phyloP scores from a whole-genome alignment of 2,888 invertebrate species.

The Temnothorax ravouxi region DNA sequence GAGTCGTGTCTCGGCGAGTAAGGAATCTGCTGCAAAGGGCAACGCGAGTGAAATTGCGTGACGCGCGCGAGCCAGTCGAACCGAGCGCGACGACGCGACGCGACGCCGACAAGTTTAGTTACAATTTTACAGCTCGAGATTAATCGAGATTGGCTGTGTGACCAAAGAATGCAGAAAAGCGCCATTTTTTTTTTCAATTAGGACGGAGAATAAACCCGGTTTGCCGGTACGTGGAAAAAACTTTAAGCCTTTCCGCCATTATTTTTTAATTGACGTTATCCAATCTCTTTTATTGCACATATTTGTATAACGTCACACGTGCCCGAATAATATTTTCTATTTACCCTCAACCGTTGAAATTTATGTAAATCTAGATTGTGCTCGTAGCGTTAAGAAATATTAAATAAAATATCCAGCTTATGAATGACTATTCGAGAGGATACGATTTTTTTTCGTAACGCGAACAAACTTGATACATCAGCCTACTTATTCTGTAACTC shows the following conservation, averaged over 20 bases:
- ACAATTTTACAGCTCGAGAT: constrained; percentile 22
- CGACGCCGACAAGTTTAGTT: neutral
- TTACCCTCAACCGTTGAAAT: neutral
- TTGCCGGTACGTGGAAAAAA: neutral
- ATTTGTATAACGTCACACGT: neutral
- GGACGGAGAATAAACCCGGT: neutral
- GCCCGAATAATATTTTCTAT: neutral
- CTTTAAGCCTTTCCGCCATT: neutral
- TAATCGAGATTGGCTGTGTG: neutral
- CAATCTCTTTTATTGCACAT: neutral
- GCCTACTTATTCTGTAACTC: neutral
- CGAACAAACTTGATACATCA: constrained; percentile 36
- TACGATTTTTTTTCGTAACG: constrained; percentile 15
- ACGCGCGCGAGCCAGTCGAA: constrained; percentile 60
- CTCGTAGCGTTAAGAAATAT: neutral
- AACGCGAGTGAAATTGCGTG: constrained; percentile 64
- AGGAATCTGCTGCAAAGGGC: constrained; percentile 63
- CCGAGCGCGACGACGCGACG: constrained; percentile 10
- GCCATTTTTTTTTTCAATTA: neutral
- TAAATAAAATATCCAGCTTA: neutral
- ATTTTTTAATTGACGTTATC: neutral
- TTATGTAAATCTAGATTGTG: neutral
- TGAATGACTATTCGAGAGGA: neutral
- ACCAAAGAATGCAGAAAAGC: neutral
- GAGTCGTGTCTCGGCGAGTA: constrained; percentile 62